Conservation (phyloP, 2,888 invertebrate genomes). For the Elysia crispata region DNA sequence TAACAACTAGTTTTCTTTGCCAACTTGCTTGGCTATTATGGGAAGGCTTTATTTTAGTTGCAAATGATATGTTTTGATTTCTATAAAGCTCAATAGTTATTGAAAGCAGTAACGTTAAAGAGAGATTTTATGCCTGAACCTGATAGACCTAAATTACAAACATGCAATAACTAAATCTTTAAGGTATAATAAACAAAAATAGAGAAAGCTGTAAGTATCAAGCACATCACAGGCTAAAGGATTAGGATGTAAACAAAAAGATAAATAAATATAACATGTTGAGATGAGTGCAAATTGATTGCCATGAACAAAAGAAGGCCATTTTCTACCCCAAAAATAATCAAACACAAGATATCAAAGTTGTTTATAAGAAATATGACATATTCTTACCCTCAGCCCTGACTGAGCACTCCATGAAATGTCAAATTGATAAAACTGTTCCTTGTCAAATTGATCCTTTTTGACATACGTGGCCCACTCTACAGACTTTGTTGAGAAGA, state of each 20-base stretch:
- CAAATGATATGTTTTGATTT: no score
- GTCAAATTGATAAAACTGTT: conserved; percentile 42
- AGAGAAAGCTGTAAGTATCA: no score
- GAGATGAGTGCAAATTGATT: background rate
- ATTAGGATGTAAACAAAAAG: background rate
- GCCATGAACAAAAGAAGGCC: background rate
- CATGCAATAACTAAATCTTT: no score
- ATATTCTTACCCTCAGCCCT: conserved; percentile 43
- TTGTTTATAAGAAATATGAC: no score
- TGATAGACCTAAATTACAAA: no score
- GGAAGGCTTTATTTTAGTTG: no score
- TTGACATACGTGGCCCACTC: conserved; percentile 55
- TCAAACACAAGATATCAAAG: no score
- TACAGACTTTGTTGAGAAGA: conserved; percentile 51
- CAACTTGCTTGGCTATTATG: background rate
- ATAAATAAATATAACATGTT: background rate
- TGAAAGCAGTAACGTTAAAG: no score
- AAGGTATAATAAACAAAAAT: no score
- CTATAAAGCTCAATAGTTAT: no score
- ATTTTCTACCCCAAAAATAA: no score
- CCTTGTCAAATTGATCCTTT: conserved; percentile 33
- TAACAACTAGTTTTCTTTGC: background rate
- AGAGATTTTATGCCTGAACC: no score
- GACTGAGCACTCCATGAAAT: conserved; percentile 53
- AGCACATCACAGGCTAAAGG: background rate